Conservation (phyloP, 2,888 invertebrate species). For the Noctua janthina region DNA sequence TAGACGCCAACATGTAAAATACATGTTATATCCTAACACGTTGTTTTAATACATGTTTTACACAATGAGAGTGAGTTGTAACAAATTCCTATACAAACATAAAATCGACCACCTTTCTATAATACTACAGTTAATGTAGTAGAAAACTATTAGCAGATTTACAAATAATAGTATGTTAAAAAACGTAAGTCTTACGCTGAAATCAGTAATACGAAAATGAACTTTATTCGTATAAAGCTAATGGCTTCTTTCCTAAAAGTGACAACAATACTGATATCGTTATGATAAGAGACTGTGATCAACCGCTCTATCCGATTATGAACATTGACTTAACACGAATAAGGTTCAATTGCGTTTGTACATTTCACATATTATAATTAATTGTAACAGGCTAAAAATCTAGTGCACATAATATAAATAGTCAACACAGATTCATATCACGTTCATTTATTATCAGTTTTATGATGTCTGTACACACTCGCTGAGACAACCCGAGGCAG, state of each 20-base stretch:
- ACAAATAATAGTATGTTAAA: neutral
- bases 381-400: neutral
- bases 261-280: neutral
- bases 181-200: neutral
- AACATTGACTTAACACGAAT: neutral
- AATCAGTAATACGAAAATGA: neutral
- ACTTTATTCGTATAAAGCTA: neutral
- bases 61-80: neutral
- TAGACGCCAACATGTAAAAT: neutral
- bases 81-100: conserved; percentile 1
- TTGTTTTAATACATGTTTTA: neutral
- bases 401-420: conserved; percentile 33
- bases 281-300: neutral
- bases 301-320: neutral
- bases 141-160: conserved; percentile 14
- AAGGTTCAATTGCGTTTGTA: neutral
- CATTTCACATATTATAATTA: neutral
- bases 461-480: neutral
- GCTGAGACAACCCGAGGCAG: neutral
- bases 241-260: neutral
- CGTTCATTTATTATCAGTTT: conserved; percentile 14
- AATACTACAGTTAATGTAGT: conserved; percentile 6
- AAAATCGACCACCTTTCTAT: neutral
- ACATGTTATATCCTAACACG: neutral
- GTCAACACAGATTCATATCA: conserved; percentile 48